A percentile compares a stretch with the other conserved stretches of the same genome.
Conservation (phyloP, 1,140 invertebrate species). For the Pomacea maculata region DNA sequence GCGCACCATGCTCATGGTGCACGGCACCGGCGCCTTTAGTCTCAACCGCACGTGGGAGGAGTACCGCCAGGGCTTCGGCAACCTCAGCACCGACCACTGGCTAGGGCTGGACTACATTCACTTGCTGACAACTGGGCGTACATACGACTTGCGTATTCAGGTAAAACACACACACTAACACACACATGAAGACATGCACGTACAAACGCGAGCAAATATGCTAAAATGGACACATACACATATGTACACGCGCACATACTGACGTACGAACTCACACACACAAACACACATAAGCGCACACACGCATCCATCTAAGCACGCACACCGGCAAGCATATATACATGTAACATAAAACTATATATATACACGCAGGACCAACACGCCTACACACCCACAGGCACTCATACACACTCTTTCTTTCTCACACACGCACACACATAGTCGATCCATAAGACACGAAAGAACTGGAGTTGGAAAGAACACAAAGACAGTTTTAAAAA, state of each 20-base stretch:
- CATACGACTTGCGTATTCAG: background rate
- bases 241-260: slow-evolving; percentile 8
- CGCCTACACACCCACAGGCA: slow-evolving; percentile 2
- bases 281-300: slow-evolving; percentile 10
- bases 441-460: too few species aligned
- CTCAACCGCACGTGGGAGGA: background rate
- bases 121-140: background rate
- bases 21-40: background rate
- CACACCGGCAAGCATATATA: background rate
- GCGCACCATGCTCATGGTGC: background rate
- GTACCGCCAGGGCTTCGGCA: background rate
- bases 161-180: background rate
- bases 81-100: background rate
- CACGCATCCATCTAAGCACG: slow-evolving; percentile 2
- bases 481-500: too few species aligned
- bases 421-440: background rate
- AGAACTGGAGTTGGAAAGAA: too few species aligned
- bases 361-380: too few species aligned
- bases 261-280: background rate
- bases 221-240: background rate
- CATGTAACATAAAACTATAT: too few species aligned
- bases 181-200: background rate
- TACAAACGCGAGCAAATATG: background rate
- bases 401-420: background rate
- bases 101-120: background rate